Percentiles rank a stretch among this genome's conserved stretches.
phyloP scores from a whole-genome alignment of 2,113 vertebrate genomes.

The Alectura lathami region DNA sequence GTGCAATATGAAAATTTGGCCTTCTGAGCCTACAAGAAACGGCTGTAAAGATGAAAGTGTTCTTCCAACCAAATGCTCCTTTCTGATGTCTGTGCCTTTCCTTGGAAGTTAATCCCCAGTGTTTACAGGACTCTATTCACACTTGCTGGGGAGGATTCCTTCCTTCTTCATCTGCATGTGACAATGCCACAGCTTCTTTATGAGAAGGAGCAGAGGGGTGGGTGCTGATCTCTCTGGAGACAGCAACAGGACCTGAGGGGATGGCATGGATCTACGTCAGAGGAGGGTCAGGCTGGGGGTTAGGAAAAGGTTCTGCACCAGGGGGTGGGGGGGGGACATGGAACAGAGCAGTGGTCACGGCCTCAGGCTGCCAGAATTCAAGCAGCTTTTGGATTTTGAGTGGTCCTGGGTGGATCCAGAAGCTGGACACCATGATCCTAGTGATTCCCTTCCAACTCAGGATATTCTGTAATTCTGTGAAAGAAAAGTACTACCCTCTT shows the following conservation, averaged over 20 bases:
- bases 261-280: background rate
- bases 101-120: background rate
- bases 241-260: background rate
- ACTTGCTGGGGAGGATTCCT: constrained; percentile 43
- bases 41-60: background rate
- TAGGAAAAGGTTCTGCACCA: background rate
- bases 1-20: background rate
- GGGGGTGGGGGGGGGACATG: no score
- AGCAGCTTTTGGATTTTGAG: background rate
- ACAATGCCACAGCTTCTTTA: background rate
- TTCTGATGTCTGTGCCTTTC: background rate
- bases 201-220: background rate
- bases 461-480: background rate
- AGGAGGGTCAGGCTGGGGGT: background rate
- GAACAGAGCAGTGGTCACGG: background rate
- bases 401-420: background rate
- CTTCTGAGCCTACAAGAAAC: background rate
- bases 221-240: background rate
- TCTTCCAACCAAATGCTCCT: background rate
- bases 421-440: background rate
- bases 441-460: background rate
- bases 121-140: constrained; percentile 66
- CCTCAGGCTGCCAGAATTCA: background rate
- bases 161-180: constrained; percentile 58
- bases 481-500: constrained; percentile 47